Conservation (phyloP, 2,888 invertebrate genomes). For the Orchesellides sinensis region DNA sequence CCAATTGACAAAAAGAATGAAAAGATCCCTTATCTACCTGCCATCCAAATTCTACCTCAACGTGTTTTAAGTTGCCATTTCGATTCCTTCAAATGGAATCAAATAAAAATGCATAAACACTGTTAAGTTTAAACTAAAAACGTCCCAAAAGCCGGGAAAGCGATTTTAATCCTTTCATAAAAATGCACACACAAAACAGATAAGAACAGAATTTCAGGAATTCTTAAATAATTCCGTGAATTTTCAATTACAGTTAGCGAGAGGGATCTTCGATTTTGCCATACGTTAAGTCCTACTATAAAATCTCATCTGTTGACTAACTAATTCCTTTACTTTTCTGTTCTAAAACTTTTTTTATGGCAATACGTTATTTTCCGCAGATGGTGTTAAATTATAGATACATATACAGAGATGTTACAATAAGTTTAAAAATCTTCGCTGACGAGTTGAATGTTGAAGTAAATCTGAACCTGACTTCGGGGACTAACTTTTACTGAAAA, state of each 20-base stretch:
- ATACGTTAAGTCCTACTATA: conserved; percentile 61
- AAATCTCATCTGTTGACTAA: conserved; percentile 57
- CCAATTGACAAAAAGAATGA: conserved; percentile 34
- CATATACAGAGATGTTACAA: conserved; percentile 57
- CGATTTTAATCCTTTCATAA: conserved; percentile 67
- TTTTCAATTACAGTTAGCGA: conserved; percentile 55
- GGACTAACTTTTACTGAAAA: conserved; percentile 53
- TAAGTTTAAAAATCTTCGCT: conserved; percentile 35
- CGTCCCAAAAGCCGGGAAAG: conserved; percentile 73
- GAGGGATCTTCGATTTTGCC: conserved; percentile 62
- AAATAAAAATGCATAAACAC: conserved; percentile 64
- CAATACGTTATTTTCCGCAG: conserved; percentile 48
- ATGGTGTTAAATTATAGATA: conserved; percentile 58
- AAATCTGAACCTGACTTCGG: conserved; percentile 51
- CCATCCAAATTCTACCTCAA: conserved; percentile 38
- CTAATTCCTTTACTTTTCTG: conserved; percentile 44
- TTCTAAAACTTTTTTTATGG: conserved; percentile 52
- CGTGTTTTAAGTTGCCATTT: conserved; percentile 39
- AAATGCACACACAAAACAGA: conserved; percentile 62
- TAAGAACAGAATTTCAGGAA: conserved; percentile 60
- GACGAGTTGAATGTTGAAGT: conserved; percentile 57
- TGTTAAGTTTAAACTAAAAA: conserved; percentile 69
- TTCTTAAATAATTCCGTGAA: conserved; percentile 51
- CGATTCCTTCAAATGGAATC: conserved; percentile 7
- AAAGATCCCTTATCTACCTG: conserved; percentile 58